Percentiles rank a stretch among this genome's conserved stretches.
Evolutionary conservation across 2,888 invertebrate genomes (phyloP).

Genomic region (Ichneumoninae sp.): DNA sequence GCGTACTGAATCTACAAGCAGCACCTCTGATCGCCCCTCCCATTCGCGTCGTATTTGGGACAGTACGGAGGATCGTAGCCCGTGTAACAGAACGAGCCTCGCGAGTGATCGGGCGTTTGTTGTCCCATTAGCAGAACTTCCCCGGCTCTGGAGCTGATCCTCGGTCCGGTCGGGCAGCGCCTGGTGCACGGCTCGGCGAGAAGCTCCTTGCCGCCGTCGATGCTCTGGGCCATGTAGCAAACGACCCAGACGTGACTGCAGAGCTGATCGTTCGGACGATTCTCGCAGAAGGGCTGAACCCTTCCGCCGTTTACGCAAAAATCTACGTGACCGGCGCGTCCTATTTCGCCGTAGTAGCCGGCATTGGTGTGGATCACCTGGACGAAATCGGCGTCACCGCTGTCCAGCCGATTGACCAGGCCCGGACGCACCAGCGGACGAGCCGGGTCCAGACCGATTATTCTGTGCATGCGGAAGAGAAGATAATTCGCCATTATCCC

Average conservation of each 20-base stretch:
- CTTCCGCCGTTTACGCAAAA: conserved; percentile 93
- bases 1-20: conserved; percentile 84
- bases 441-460: conserved; percentile 92
- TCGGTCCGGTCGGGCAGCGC: conserved; percentile 89
- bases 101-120: conserved; percentile 89
- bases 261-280: conserved; percentile 89
- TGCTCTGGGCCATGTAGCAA: conserved; percentile 92
- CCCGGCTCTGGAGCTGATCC: conserved; percentile 86
- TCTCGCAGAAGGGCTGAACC: conserved; percentile 91
- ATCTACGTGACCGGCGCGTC: conserved; percentile 91
- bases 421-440: conserved; percentile 89
- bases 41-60: conserved; percentile 85
- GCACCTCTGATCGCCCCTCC: conserved; percentile 88
- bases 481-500: conserved; percentile 91
- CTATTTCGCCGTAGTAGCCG: conserved; percentile 91
- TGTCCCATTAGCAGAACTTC: conserved; percentile 89
- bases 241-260: conserved; percentile 93
- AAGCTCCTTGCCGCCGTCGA: conserved; percentile 85
- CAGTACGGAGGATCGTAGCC: conserved; percentile 90
- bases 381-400: conserved; percentile 91
- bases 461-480: conserved; percentile 90
- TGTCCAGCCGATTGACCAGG: conserved; percentile 88
- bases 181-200: conserved; percentile 91
- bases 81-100: conserved; percentile 90
- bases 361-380: conserved; percentile 93